These are phyloP conservation scores for Leucophenga maculata DNA, from an alignment of 2,888 invertebrate genomes.

Conservation along the genomic window DNA sequence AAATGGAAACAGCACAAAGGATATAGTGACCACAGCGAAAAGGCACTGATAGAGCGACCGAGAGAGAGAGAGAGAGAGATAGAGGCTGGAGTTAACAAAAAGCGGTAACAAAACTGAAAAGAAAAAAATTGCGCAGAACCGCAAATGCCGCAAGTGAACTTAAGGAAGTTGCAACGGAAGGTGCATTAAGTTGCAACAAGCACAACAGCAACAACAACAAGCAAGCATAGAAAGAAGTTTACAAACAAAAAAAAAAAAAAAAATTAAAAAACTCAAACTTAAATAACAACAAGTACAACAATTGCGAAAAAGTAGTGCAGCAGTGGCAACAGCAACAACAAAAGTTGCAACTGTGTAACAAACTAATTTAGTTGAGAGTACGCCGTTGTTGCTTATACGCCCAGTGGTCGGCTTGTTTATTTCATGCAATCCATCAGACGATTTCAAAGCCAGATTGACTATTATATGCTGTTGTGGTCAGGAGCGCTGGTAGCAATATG, in stretches of 20 bases:
- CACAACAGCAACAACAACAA: conserved; percentile 23
- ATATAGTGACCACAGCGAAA: neutral
- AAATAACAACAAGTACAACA: neutral
- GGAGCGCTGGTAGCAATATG: neutral
- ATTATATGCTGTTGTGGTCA: no score
- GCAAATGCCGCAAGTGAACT: conserved; percentile 17
- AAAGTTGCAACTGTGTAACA: conserved; percentile 46
- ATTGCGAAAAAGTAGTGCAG: neutral
- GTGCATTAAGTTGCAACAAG: conserved; percentile 19
- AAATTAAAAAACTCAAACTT: no score
- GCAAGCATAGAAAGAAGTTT: conserved; percentile 29
- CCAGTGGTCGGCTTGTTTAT: no score
- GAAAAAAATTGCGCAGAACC: conserved; percentile 5
- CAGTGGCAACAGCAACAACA: conserved; percentile 20
- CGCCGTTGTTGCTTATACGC: no score
- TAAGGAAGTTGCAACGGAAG: conserved; percentile 10
- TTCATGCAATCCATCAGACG: no score
- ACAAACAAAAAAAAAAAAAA: neutral
- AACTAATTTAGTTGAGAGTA: neutral
- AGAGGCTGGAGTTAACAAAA: neutral
- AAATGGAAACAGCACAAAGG: neutral
- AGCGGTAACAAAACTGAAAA: neutral
- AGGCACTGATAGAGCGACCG: no score
- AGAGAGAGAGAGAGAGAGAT: neutral
- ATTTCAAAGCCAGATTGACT: no score